Base-by-base conservation (phyloP, 1,140 invertebrate genomes). In the Pteromalus puparum region DNA sequence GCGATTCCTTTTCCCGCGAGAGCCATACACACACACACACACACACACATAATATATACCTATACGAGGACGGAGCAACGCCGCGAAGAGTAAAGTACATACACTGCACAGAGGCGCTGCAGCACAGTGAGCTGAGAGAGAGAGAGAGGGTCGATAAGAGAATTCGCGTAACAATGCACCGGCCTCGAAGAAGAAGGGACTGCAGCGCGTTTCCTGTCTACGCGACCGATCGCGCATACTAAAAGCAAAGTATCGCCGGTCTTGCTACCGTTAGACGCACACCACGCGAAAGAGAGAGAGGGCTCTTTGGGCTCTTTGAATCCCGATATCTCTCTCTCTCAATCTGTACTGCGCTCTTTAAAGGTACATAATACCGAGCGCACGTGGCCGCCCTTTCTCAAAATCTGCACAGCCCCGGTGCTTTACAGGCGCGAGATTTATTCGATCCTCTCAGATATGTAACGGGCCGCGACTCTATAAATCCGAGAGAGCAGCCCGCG, bases 181-280 rank as follows among this genome's bases (percentile, higher is more conserved):
- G 84, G 61, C 72, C 81, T 74, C 15, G 72, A 83, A 74, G 53
- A 78, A 68, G n/a, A 53, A 74, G 24, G 7, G 87, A 86, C 86
- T 88, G 87, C 87, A 34, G 30, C 30, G 87, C 83, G 87, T 90
- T 91, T 90, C 89, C 90, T 90, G 90, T 88, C 89, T 86, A 81
- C 76, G 85, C 88, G 86, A 89, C 87, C 87, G 85, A 90, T 90
- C 89, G 87, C 87, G 89, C 88, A 90, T 91, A 90, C 88, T 89
- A 88, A 90, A 89, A 61, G 10, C 38, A 70, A 77, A 73, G 30
- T 53, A 78, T 72, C 61, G 82, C 86, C 87, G 86, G 85, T 73
- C 30, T 73, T 79, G 88, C 89, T 90, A 91, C 89, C 90, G 90
- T 90, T 90, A 89, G 87, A 76, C 85, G 21, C 53, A 61, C 53